Evolutionary conservation across 2,888 invertebrate genomes (phyloP).

Genomic region (Bombylius major): DNA sequence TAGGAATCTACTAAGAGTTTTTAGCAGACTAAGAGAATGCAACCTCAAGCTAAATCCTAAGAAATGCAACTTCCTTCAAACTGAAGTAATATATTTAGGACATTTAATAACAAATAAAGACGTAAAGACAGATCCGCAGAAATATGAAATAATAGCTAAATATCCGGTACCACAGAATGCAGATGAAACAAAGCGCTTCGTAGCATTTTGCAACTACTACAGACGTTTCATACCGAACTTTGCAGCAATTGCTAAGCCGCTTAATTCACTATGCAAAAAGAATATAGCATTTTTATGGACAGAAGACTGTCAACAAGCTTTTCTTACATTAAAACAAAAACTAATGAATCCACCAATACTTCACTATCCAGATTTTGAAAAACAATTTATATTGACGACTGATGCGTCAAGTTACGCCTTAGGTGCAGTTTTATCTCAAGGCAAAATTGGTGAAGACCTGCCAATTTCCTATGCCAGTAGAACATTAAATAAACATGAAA

Average conservation of each 20-base stretch:
- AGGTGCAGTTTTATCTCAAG: constrained; percentile 22
- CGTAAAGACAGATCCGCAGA: too few relatives aligned
- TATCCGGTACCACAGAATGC: constrained; percentile 16
- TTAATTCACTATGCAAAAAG: constrained; percentile 15
- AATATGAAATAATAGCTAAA: constrained; percentile 1
- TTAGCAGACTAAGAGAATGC: constrained; percentile 10
- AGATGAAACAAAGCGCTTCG: background rate
- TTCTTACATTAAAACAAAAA: constrained; percentile 6
- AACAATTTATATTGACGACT: constrained; percentile 20
- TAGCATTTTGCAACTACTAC: too few relatives aligned
- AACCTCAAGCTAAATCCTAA: too few relatives aligned
- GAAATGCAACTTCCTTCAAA: constrained; percentile 11
- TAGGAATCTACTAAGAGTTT: constrained; percentile 5
- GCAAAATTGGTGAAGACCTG: constrained; percentile 10
- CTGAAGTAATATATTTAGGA: constrained; percentile 15
- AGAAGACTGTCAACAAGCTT: constrained; percentile 1
- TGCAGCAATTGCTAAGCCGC: constrained; percentile 14
- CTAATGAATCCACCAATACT: constrained; percentile 7
- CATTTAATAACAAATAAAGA: constrained; percentile 14
- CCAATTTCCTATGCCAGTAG: too few relatives aligned
- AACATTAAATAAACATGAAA: background rate
- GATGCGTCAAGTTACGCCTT: constrained; percentile 21
- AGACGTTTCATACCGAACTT: constrained; percentile 10
- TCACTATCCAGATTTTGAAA: constrained; percentile 7
- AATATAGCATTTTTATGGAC: constrained; percentile 11